Base-by-base conservation (phyloP, 2,797 vertebrate species). In the Pseudocheirus occidentalis region DNA sequence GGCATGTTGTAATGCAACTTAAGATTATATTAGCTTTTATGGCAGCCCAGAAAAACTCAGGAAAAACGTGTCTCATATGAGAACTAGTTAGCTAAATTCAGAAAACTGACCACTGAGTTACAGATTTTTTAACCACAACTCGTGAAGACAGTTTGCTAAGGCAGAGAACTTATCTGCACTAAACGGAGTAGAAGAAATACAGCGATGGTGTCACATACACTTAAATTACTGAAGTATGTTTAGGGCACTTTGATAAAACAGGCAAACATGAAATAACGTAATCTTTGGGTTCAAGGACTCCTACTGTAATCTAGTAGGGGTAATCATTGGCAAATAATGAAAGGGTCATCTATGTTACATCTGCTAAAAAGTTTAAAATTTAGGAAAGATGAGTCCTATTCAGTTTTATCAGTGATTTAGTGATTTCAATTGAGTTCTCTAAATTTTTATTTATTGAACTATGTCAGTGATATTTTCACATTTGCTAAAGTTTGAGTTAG, bases 401-500 rank as follows among this genome's bases (percentile, higher is more conserved):
- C 31, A 90, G 0, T 92, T 95, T 91, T 53, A 46, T 94, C 4
- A 31, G 27, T n/a, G 18, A 21, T 34, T 91, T 91, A 73, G 91
- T 91, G 90, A 34, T 62, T 62, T 92, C 89, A 5, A 18, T 94
- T 28, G 90, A 91, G 91, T 94, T 93, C 29, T 34, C 29, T 34
- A 46, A 59, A 94, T 91, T 28, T 89, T 89, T 56, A 94, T 95
- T 94, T 18, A 57, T 90, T 57, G 46, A 92, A 87, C n/a, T 90
- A 92, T 53, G 34, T n/a, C 12, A 55, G 10, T 62, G 31, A 18
- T 95, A 1, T 94, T 95, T 96, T 94, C 27, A 55, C 16, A 24
- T 91, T 81, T 95, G 92, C 55, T 87, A 55, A 62, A 24, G 57
- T 95, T 90, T 66, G 31, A 46, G 92, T 94, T 58, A 95, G 91